Base-by-base conservation (phyloP, 2,113 vertebrate species). In the Protobothrops mucrosquamatus region DNA sequence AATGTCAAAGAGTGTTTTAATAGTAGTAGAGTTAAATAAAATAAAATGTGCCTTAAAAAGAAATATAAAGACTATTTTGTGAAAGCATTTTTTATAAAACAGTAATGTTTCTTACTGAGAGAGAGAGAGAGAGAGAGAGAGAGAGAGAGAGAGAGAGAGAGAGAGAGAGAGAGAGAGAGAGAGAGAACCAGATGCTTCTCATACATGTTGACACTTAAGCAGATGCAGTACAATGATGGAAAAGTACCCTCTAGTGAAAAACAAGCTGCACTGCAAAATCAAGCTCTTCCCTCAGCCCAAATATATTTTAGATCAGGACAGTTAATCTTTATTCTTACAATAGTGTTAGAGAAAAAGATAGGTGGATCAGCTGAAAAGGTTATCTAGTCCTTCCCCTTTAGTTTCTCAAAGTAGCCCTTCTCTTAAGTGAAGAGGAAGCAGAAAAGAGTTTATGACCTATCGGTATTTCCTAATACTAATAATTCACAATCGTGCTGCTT, bases 171-270 rank as follows among this genome's bases (percentile, higher is more conserved):
- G 64, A 1, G 2, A 14, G 64, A 7, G 34, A 6, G 6, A 0
- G 29, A 0, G 4, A 5, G 15, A 81, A 39, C 6, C 69, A 81
- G 69, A 81, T 81, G 34, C 34, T 39, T 81, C 69, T 39, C 34
- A 39, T 81, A 81, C n/a, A 69, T 69, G 4, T n/a, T n/a, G 64
- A 34, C 64, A 69, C 64, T 69, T 69, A 34, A 34, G 29, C 29
- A 69, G 29, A 69, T 34, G 64, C 29, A 39, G 20, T 23, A 59
- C 20, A 24, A 61, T 69, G 56, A 89, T 94, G 51, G 55, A 34
- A 46, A 92, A 69, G 24, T 89, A 46, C 88, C 93, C 56, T 90
- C 93, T 90, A 54, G 87, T 90, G 91, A 91, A 94, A 55, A 7
- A 81, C 24, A 54, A 59, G 11, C 56, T 55, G 22, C 55, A 90